phyloP scores from a whole-genome alignment of 2,797 vertebrate genomes.

The Eulemur rubriventer region DNA sequence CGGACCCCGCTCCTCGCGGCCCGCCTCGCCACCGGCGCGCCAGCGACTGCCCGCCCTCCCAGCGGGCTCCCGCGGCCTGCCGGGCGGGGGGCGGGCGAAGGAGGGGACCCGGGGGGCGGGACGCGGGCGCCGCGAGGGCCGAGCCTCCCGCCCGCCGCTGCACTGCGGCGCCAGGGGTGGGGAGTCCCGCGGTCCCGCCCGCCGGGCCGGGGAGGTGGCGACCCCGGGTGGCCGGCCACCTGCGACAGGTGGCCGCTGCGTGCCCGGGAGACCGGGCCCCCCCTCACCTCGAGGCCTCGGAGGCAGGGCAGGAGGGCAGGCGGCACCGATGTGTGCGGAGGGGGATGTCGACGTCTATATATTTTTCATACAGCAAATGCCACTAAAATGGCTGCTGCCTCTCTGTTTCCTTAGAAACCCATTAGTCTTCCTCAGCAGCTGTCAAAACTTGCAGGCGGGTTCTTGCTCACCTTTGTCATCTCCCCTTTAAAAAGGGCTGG shows the following conservation, averaged over 20 bases:
- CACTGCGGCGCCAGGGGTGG: slow-evolving; percentile 69
- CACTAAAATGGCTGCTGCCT: slow-evolving; percentile 78
- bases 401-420: slow-evolving; percentile 77
- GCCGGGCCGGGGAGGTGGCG: neutral
- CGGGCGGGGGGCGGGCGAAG: neutral
- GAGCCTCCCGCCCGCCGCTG: slow-evolving; percentile 24
- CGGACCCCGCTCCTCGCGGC: neutral
- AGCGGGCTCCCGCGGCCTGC: slow-evolving; percentile 29
- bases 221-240: slow-evolving; percentile 45
- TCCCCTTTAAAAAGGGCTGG: neutral
- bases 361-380: slow-evolving; percentile 62
- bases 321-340: neutral
- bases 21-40: neutral
- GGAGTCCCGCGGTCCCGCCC: slow-evolving; percentile 58
- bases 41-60: slow-evolving; percentile 2
- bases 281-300: neutral
- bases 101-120: slow-evolving; percentile 27
- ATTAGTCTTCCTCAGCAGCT: slow-evolving; percentile 62
- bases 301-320: neutral
- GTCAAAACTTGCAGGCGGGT: slow-evolving; percentile 65
- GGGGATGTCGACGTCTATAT: neutral
- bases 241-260: slow-evolving; percentile 65
- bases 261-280: neutral
- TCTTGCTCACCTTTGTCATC: slow-evolving; percentile 58
- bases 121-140: neutral